These are phyloP conservation scores for Microctonus aethiopoides DNA, from an alignment of 2,888 invertebrate species.

Conservation along the genomic window DNA sequence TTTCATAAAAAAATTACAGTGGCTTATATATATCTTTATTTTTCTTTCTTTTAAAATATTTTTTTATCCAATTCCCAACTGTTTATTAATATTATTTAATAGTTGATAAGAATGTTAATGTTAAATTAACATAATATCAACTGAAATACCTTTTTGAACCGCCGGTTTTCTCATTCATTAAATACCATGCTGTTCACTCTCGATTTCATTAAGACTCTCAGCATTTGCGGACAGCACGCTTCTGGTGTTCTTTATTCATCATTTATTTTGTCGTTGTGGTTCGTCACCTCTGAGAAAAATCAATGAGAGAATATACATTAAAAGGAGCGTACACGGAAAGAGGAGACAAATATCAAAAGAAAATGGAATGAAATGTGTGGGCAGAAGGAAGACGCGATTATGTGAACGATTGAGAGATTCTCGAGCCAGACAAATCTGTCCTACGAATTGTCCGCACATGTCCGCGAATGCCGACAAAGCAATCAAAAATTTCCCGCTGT, in stretches of 20 bases:
- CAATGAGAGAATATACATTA: neutral
- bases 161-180: neutral
- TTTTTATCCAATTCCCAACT: no score
- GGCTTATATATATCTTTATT: neutral
- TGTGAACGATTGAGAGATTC: conserved; percentile 48
- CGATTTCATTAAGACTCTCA: conserved; percentile 25
- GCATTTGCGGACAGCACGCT: conserved; percentile 29
- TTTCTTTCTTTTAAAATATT: no score
- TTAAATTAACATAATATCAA: no score
- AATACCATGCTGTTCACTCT: conserved; percentile 24
- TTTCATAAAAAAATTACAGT: neutral
- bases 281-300: conserved; percentile 10
- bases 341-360: conserved; percentile 2
- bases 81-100: no score
- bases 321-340: neutral
- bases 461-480: conserved; percentile 62
- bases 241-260: conserved; percentile 23
- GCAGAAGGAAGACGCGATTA: conserved; percentile 46
- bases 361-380: neutral
- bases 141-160: no score
- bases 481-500: conserved; percentile 52
- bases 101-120: no score
- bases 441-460: conserved; percentile 66
- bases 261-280: conserved; percentile 15
- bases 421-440: conserved; percentile 62